Conservation (phyloP, 2,113 vertebrate genomes). For the Fukomys damarensis region DNA sequence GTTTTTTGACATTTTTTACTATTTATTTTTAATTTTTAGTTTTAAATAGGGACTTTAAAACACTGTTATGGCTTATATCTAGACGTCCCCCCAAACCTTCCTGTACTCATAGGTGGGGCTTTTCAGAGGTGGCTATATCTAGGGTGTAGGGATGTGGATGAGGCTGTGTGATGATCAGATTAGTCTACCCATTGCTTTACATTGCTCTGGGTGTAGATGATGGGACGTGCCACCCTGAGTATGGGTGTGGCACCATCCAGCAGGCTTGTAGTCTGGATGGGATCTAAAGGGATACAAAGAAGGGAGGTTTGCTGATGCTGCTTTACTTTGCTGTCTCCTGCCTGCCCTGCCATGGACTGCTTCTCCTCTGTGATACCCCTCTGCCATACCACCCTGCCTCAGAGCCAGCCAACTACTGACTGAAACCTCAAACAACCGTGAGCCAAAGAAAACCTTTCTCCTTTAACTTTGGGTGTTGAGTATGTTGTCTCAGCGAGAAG, state of each 20-base stretch:
- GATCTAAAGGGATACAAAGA: neutral
- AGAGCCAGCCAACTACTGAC: neutral
- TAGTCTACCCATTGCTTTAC: neutral
- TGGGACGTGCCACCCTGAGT: neutral
- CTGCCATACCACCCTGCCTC: neutral
- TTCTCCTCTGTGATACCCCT: neutral
- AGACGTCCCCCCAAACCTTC: neutral
- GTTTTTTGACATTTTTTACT: neutral
- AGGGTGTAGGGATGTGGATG: neutral
- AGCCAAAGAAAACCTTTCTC: neutral
- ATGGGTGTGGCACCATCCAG: neutral
- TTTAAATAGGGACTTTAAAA: neutral
- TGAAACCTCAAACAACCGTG: neutral
- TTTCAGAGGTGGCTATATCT: neutral
- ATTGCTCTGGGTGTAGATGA: neutral
- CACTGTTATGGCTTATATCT: neutral
- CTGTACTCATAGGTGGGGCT: neutral
- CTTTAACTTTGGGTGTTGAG: neutral
- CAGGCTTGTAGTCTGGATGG: neutral
- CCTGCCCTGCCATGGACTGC: neutral
- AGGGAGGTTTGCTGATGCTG: neutral
- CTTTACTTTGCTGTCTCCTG: neutral
- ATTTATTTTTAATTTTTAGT: neutral
- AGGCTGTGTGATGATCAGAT: neutral
- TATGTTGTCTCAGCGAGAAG: neutral